Conservation (phyloP, 2,888 invertebrate species). For the Eucriotettix oculatus region DNA sequence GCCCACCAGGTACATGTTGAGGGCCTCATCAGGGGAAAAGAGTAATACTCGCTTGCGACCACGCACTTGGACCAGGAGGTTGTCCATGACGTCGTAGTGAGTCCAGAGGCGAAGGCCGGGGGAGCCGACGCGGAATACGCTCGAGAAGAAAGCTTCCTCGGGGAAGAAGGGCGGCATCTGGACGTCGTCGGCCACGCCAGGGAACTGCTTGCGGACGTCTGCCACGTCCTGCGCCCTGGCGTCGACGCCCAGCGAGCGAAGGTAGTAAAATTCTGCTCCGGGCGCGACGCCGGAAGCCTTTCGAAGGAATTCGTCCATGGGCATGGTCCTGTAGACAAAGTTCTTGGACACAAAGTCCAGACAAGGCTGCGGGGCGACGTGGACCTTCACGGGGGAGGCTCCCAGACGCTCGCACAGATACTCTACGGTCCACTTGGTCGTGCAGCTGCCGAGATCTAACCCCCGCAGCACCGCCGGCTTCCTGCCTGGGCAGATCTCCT, state of each 20-base stretch:
- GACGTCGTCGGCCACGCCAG: constrained; percentile 27
- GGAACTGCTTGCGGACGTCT: constrained; percentile 29
- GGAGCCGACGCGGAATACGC: constrained; percentile 34
- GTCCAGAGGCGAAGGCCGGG: constrained; percentile 33
- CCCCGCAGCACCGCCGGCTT: constrained; percentile 26
- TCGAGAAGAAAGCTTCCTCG: constrained; percentile 28
- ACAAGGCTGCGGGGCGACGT: constrained; percentile 25
- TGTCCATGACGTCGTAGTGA: constrained; percentile 40
- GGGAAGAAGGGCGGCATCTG: constrained; percentile 26
- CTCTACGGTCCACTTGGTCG: constrained; percentile 27
- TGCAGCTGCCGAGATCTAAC: constrained; percentile 28
- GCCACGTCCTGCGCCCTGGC: constrained; percentile 30
- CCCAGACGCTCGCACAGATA: constrained; percentile 25
- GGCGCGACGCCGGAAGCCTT: constrained; percentile 23
- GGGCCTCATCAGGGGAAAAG: constrained; percentile 29
- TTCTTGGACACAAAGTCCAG: constrained; percentile 34
- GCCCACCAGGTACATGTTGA: constrained; percentile 31
- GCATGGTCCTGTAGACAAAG: constrained; percentile 30
- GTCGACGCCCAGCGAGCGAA: constrained; percentile 29
- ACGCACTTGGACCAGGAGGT: constrained; percentile 29
- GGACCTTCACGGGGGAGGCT: constrained; percentile 27
- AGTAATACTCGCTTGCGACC: constrained; percentile 31
- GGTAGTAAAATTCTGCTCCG: constrained; percentile 19
- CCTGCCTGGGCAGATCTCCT: constrained; percentile 18
- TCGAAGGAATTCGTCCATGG: constrained; percentile 25